Conservation (phyloP, 2,888 invertebrate species). For the Buathra laborator region DNA sequence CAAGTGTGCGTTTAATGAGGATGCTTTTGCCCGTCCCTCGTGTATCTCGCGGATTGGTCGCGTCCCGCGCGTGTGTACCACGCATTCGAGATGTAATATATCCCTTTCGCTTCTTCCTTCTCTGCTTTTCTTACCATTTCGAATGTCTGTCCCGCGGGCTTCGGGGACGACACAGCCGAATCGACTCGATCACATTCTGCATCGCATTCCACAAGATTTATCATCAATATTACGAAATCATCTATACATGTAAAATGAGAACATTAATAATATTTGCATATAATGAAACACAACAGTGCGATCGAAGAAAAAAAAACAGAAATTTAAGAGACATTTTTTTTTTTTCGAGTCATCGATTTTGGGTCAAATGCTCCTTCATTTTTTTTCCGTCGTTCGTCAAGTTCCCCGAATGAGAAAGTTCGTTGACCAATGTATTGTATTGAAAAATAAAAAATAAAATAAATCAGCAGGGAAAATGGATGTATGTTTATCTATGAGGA, state of each 20-base stretch:
- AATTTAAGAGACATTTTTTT: no score
- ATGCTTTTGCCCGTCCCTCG: conserved; percentile 21
- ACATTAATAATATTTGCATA: background rate
- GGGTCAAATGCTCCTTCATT: no score
- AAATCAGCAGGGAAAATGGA: background rate
- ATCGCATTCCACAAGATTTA: background rate
- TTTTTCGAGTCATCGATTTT: no score
- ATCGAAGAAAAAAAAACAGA: no score
- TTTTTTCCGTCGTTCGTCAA: no score
- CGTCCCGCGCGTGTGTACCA: background rate
- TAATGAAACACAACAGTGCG: no score
- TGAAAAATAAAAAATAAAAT: background rate
- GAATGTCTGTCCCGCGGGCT: background rate
- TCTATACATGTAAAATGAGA: background rate
- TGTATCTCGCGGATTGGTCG: conserved; percentile 49
- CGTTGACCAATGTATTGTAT: background rate
- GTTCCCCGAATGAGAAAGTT: no score
- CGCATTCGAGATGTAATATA: no score
- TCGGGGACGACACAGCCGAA: conserved; percentile 33
- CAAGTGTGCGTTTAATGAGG: background rate
- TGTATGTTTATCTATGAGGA: conserved; percentile 5
- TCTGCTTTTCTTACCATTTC: conserved; percentile 9
- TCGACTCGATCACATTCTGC: background rate
- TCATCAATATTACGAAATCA: background rate
- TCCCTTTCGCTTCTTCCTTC: background rate